Conservation (phyloP, 2,888 invertebrate genomes). For the Proisotoma minuta region DNA sequence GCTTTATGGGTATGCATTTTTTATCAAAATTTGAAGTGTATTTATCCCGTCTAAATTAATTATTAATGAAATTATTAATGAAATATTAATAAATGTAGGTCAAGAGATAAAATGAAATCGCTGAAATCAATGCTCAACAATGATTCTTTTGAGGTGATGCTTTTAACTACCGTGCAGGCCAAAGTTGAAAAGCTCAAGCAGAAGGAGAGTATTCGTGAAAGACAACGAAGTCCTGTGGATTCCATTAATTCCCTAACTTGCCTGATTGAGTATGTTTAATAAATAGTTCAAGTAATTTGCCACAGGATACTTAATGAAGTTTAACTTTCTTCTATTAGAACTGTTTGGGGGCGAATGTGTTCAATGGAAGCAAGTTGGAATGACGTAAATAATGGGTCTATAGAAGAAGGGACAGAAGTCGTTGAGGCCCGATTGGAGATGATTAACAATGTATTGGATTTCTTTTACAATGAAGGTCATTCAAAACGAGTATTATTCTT, state of each 20-base stretch:
- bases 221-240: constrained; percentile 10
- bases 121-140: constrained; percentile 2
- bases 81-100: not conserved
- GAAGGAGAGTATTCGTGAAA: constrained; percentile 28
- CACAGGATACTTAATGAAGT: not conserved
- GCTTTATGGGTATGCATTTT: constrained; percentile 28
- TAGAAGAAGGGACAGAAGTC: constrained; percentile 3
- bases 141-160: constrained; percentile 28
- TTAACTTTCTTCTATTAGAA: constrained; percentile 7
- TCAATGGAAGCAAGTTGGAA: not conserved
- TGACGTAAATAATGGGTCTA: not conserved
- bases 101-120: constrained; percentile 6
- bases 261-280: not conserved
- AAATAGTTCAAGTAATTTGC: not conserved
- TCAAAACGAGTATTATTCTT: not conserved
- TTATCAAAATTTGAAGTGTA: not conserved
- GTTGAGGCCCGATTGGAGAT: constrained; percentile 20
- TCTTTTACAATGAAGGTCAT: not conserved
- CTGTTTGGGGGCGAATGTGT: constrained; percentile 21
- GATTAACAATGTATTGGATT: constrained; percentile 11
- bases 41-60: not conserved
- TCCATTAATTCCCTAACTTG: not conserved
- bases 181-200: constrained; percentile 28
- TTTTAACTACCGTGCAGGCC: constrained; percentile 24
- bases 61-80: not conserved